phyloP scores from a whole-genome alignment of 1,140 invertebrate species.

The Drosophila pruinosa region DNA sequence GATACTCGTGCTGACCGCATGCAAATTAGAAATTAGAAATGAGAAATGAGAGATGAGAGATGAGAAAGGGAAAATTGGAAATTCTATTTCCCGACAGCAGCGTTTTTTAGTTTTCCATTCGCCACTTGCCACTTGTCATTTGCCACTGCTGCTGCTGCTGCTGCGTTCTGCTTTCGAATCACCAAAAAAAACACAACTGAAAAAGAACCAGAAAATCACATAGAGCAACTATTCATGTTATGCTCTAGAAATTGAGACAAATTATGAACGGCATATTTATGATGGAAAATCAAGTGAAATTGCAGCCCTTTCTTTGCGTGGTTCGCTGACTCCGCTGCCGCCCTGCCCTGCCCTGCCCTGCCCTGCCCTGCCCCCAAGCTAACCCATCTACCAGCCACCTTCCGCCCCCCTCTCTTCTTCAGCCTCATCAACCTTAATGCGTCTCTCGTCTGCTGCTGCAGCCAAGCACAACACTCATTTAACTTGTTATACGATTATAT shows the following conservation, averaged over 20 bases:
- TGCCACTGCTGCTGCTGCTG: too few species aligned
- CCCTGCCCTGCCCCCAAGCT: slow-evolving; percentile 21
- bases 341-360: background rate
- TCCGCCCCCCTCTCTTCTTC: background rate
- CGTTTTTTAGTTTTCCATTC: slow-evolving; percentile 7
- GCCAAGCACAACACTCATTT: slow-evolving; percentile 42
- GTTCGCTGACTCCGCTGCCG: slow-evolving; percentile 39
- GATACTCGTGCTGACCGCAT: slow-evolving; percentile 40
- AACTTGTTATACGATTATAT: slow-evolving; percentile 38
- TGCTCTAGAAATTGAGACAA: slow-evolving; percentile 73
- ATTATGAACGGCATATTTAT: slow-evolving; percentile 71
- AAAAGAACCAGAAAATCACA: background rate
- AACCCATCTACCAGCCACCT: background rate
- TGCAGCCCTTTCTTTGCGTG: slow-evolving; percentile 56
- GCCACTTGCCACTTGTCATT: background rate
- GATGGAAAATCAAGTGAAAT: slow-evolving; percentile 59
- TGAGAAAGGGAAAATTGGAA: background rate
- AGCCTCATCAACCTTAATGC: slow-evolving; percentile 46
- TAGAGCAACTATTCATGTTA: slow-evolving; percentile 37
- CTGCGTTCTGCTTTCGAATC: slow-evolving; percentile 45
- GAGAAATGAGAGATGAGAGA: slow-evolving; percentile 9
- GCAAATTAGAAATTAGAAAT: slow-evolving; percentile 3
- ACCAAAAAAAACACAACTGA: slow-evolving; percentile 17
- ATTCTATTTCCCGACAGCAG: background rate
- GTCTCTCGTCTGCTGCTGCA: slow-evolving; percentile 33